Evolutionary conservation across 2,797 vertebrate genomes (phyloP).

Genomic region (Sebastes hubbsi): DNA sequence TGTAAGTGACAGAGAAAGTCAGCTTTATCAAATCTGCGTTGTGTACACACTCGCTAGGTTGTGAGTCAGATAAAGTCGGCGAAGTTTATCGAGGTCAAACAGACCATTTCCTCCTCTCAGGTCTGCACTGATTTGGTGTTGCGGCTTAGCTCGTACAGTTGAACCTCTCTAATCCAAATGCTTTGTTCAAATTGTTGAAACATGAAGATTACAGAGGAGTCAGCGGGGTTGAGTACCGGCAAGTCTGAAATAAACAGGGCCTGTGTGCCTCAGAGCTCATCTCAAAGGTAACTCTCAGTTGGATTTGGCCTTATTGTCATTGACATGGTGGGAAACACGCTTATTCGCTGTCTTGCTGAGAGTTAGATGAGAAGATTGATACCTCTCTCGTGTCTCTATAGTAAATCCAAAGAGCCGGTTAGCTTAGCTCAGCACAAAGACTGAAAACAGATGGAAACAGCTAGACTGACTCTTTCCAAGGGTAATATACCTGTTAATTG

Average conservation of each 20-base stretch:
- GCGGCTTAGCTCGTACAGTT: background rate
- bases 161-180: constrained; percentile 1
- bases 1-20: constrained; percentile 23
- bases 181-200: constrained; percentile 21
- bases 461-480: background rate
- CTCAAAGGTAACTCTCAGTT: background rate
- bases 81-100: constrained; percentile 46
- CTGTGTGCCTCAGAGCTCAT: background rate
- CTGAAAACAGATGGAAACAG: background rate
- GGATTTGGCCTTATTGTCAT: background rate
- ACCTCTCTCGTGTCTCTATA: background rate
- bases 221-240: background rate
- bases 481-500: too few relatives aligned
- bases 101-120: constrained; percentile 27
- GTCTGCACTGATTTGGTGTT: constrained; percentile 25
- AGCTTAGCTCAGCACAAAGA: background rate
- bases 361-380: background rate
- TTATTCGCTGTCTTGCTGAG: background rate
- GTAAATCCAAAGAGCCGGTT: background rate
- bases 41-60: constrained; percentile 5
- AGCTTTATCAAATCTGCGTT: constrained; percentile 22
- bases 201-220: background rate
- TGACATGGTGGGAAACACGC: background rate
- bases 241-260: background rate
- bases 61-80: constrained; percentile 13